Conservation (phyloP, 1,140 invertebrate species). For the Ectropis grisescens region DNA sequence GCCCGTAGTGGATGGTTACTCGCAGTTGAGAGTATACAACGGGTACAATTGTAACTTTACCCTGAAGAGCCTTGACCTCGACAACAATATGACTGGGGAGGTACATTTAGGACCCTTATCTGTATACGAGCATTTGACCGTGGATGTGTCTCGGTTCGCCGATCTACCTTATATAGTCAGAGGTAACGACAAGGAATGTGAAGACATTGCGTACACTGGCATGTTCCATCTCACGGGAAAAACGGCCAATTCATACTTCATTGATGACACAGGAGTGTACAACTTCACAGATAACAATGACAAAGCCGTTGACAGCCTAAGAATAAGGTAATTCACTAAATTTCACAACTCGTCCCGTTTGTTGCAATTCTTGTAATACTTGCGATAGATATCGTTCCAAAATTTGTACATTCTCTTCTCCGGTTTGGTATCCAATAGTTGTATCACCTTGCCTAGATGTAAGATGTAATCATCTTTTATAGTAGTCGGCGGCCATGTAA, state of each 20-base stretch:
- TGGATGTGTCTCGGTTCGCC: slow-evolving; percentile 20
- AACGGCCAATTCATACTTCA: slow-evolving; percentile 62
- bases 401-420: slow-evolving; percentile 36
- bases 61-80: slow-evolving; percentile 14
- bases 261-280: slow-evolving; percentile 31
- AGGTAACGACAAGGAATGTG: slow-evolving; percentile 29
- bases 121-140: slow-evolving; percentile 41
- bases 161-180: slow-evolving; percentile 39
- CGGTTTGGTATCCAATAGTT: slow-evolving; percentile 18
- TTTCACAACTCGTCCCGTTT: slow-evolving; percentile 19
- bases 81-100: slow-evolving; percentile 9
- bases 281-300: slow-evolving; percentile 52
- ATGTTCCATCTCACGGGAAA: slow-evolving; percentile 34
- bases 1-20: slow-evolving; percentile 41
- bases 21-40: slow-evolving; percentile 53
- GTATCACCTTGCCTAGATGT: slow-evolving; percentile 26
- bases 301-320: slow-evolving; percentile 47
- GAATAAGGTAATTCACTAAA: slow-evolving; percentile 39
- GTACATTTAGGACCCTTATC: slow-evolving; percentile 26
- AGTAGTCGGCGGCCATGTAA: slow-evolving; percentile 35
- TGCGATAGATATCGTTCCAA: slow-evolving; percentile 42
- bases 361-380: slow-evolving; percentile 31
- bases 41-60: slow-evolving; percentile 50
- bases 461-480: slow-evolving; percentile 29
- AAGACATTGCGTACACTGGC: slow-evolving; percentile 21